Evolutionary conservation across 2,797 vertebrate species (phyloP).

Genomic region (Remorina albescens): DNA sequence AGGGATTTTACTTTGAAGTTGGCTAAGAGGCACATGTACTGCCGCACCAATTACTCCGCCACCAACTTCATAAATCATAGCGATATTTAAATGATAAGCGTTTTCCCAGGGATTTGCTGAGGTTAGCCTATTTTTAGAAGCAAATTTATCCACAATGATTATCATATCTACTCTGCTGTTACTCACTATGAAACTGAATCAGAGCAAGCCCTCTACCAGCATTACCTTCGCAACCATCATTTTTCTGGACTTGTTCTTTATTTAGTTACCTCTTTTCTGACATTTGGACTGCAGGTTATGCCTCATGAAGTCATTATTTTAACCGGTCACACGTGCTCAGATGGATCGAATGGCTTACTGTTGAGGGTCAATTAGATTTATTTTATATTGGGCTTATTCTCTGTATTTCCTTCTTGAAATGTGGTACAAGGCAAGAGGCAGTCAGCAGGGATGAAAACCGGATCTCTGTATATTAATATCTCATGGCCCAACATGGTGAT

Average conservation of each 20-base stretch:
- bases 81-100: conserved; percentile 41
- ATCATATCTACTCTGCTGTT: conserved; percentile 32
- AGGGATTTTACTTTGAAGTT: conserved; percentile 45
- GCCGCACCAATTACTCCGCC: conserved; percentile 1
- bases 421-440: conserved; percentile 48
- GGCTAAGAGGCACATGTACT: conserved; percentile 17
- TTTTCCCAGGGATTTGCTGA: conserved; percentile 36
- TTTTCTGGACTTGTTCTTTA: conserved; percentile 1
- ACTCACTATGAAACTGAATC: conserved; percentile 40
- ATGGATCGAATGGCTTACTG: not conserved
- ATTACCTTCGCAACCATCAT: not conserved
- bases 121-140: conserved; percentile 62
- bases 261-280: not conserved
- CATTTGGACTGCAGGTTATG: conserved; percentile 12
- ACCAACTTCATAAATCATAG: conserved; percentile 45
- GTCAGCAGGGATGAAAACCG: conserved; percentile 55
- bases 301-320: conserved; percentile 4
- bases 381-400: conserved; percentile 15
- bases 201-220: conserved; percentile 27
- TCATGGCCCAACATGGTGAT: conserved; percentile 50
- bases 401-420: conserved; percentile 34
- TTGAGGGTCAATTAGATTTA: conserved; percentile 7
- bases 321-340: not conserved
- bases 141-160: conserved; percentile 51
- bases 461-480: conserved; percentile 66